Evolutionary conservation across 2,797 vertebrate species (phyloP).

Genomic region (Gymnocypris eckloni): DNA sequence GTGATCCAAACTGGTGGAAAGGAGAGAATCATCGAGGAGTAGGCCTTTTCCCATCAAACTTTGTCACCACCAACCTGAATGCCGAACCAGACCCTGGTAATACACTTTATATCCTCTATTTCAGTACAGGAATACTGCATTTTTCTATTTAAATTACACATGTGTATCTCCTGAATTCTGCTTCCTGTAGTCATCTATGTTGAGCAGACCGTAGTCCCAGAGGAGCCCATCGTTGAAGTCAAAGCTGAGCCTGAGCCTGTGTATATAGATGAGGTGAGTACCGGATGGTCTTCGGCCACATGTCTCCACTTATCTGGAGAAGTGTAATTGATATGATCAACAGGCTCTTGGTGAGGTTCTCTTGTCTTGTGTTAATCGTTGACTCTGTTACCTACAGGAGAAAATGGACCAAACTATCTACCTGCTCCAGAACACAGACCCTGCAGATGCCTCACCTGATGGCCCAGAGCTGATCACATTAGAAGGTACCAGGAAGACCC

Average conservation of each 20-base stretch:
- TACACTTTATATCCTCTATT: background rate
- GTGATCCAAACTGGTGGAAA: constrained; percentile 99
- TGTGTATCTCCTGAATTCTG: constrained; percentile 5
- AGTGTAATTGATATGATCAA: background rate
- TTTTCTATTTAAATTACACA: background rate
- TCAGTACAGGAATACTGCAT: background rate
- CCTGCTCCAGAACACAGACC: constrained; percentile 92
- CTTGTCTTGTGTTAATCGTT: background rate
- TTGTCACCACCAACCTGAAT: constrained; percentile 90
- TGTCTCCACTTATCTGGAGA: background rate
- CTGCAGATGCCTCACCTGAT: constrained; percentile 87
- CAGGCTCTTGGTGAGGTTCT: background rate
- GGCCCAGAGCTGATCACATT: constrained; percentile 86
- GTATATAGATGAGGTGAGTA: constrained; percentile 91
- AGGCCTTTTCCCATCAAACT: constrained; percentile 97
- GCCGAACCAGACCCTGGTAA: constrained; percentile 89
- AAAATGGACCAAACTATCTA: constrained; percentile 94
- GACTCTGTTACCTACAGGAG: constrained; percentile 72
- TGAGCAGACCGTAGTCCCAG: constrained; percentile 79
- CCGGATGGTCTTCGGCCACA: background rate
- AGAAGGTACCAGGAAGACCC: constrained; percentile 82
- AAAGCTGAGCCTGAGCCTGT: constrained; percentile 89
- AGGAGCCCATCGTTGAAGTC: constrained; percentile 80
- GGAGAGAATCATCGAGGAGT: constrained; percentile 96
- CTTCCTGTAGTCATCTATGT: constrained; percentile 65